Conservation (phyloP, 2,797 vertebrate species). For the Oryzias dopingdopingensis region DNA sequence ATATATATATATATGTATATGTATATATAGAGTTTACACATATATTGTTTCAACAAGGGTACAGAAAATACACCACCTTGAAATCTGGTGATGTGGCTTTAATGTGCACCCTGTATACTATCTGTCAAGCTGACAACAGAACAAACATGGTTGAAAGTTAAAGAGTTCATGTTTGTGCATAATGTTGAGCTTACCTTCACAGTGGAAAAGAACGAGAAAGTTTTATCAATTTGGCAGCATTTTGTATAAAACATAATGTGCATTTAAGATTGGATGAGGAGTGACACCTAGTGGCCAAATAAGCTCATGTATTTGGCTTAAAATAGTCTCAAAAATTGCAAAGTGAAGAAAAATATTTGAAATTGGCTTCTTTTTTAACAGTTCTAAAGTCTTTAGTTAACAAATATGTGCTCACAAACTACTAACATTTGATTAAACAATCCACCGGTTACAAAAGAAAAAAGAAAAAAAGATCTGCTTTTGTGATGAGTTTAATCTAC, state of each 20-base stretch:
- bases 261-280: constrained; percentile 4
- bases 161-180: constrained; percentile 6
- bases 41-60: constrained; percentile 17
- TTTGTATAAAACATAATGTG: background rate
- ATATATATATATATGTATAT: too few species aligned
- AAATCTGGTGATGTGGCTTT: constrained; percentile 31
- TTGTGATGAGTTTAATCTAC: too few species aligned
- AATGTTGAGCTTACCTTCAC: constrained; percentile 1
- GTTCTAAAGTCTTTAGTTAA: too few species aligned
- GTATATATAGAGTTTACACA: too few species aligned
- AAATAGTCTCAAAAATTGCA: too few species aligned
- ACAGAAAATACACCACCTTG: constrained; percentile 24
- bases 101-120: constrained; percentile 48
- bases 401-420: too few species aligned
- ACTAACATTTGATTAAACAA: too few species aligned
- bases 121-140: constrained; percentile 15
- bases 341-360: too few species aligned
- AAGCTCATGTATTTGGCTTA: too few species aligned
- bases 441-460: too few species aligned
- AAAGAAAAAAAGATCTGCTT: too few species aligned
- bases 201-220: constrained; percentile 23
- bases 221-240: background rate
- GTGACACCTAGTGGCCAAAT: constrained; percentile 41
- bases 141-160: constrained; percentile 10
- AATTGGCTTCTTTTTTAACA: too few species aligned